Conservation (phyloP, 2,888 invertebrate genomes). For the Mesochorus sp. region DNA sequence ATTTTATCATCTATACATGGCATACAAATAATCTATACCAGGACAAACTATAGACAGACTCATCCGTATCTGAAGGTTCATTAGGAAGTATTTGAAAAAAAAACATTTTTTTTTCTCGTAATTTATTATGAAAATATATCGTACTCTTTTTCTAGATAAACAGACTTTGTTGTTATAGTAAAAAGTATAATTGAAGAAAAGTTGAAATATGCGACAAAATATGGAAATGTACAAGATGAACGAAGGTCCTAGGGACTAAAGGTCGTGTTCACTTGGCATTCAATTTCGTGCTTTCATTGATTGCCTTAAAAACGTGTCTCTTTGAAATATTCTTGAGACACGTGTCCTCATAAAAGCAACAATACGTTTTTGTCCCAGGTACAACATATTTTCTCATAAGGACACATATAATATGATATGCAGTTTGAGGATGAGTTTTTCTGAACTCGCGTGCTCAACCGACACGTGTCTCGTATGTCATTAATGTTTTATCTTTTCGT, state of each 20-base stretch:
- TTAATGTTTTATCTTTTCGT: conserved; percentile 67
- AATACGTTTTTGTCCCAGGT: conserved; percentile 31
- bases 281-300: too few relatives aligned
- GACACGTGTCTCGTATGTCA: conserved; percentile 70
- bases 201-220: too few relatives aligned
- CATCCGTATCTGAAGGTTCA: not conserved
- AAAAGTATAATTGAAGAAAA: too few relatives aligned
- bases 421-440: conserved; percentile 50
- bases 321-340: not conserved
- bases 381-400: not conserved
- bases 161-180: too few relatives aligned
- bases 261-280: too few relatives aligned
- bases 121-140: too few relatives aligned
- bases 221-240: too few relatives aligned
- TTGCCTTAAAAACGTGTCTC: not conserved
- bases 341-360: conserved; percentile 4
- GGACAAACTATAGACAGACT: not conserved
- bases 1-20: conserved; percentile 27
- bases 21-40: not conserved
- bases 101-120: not conserved
- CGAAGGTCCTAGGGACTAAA: too few relatives aligned
- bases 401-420: not conserved
- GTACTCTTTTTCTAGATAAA: too few relatives aligned
- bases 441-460: conserved; percentile 33
- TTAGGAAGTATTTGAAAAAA: not conserved